Evolutionary conservation across 2,797 vertebrate species (phyloP), one percentile per base, ranked within the genome.

Genomic region (Mormyrus proboscirostris): DNA sequence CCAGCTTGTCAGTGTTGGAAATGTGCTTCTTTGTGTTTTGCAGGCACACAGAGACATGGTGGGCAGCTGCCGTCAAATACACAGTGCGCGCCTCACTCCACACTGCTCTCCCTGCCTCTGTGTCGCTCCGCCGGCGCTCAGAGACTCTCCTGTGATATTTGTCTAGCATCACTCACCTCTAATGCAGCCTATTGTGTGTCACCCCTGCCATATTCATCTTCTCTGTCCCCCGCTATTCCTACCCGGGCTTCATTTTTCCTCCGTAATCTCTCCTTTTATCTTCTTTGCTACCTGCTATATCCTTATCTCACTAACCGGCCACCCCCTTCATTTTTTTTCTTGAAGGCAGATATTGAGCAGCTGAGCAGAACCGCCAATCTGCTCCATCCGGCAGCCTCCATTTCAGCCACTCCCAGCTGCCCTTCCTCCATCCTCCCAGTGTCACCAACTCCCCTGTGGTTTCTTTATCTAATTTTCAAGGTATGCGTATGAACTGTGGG

Each of bases 311-410:
- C 82, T 89, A 89, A 76, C 86, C 44, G 10, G 41, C 62, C 10
- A 73, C 5, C 65, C 88, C 86, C 65, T 14, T 7, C 16, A 7
- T 33, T 79, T 95, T 91, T 93, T 95, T 93, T 93, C 94, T 94
- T 92, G 93, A 93, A 95, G 95, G 94, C 93, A 93, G 91, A 93
- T 92, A 92, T 90, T 93, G 93, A 90, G 93, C 94, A 94, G 91
- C 92, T 93, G 94, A 92, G 94, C 95, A 95, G 94, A 95, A 95
- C 93, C 94, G 93, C 93, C 93, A 92, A 91, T 92, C 92, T 94
- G 94, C 93, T 93, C 88, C 86, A 44, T 41, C 91, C 88, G 90
- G 90, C 90, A 44, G 73, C 73, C 19, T 44, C 38, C 73, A 19
- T 16, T 79, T 41, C 38, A 79, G 14, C 16, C 4, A 2, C 73